Evolutionary conservation across 92 coral and sea anemone genomes (phyloP).

Genomic region (Pocillopora meandrina): DNA sequence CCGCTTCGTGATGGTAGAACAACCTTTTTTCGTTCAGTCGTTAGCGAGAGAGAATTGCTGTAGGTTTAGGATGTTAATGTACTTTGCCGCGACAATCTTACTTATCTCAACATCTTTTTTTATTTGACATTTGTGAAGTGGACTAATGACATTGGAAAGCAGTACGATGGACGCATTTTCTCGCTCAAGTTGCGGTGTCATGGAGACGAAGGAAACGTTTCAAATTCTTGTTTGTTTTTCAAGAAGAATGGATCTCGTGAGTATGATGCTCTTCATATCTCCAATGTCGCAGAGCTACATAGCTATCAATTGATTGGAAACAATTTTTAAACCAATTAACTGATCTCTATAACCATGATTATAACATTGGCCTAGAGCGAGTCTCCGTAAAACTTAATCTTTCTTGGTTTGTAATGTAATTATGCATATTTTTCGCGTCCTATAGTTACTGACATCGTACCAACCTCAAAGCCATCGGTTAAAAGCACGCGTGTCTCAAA

Average conservation of each 20-base stretch:
- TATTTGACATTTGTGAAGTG: neutral
- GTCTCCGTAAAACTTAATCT: too few relatives aligned
- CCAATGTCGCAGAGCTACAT: neutral
- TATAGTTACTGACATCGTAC: slow-evolving; percentile 29
- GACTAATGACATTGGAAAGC: slow-evolving; percentile 10
- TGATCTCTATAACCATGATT: too few relatives aligned
- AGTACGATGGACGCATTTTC: slow-evolving; percentile 47
- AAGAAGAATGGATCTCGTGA: slow-evolving; percentile 44
- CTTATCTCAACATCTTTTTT: neutral
- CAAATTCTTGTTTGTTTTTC: slow-evolving; percentile 38
- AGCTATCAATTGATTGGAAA: neutral
- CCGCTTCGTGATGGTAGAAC: too few relatives aligned
- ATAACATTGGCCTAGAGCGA: too few relatives aligned
- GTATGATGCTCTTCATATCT: neutral
- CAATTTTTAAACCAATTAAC: neutral
- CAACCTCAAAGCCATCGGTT: slow-evolving; percentile 12
- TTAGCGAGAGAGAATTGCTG: too few relatives aligned
- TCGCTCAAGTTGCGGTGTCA: slow-evolving; percentile 34
- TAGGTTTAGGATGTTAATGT: too few relatives aligned
- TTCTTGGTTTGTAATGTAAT: neutral
- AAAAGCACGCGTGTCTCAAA: neutral
- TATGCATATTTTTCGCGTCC: neutral
- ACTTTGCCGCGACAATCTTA: neutral
- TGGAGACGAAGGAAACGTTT: slow-evolving; percentile 3
- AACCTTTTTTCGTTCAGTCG: too few relatives aligned